Conservation (phyloP, 2,113 vertebrate genomes). For the Thomomys bottae region DNA sequence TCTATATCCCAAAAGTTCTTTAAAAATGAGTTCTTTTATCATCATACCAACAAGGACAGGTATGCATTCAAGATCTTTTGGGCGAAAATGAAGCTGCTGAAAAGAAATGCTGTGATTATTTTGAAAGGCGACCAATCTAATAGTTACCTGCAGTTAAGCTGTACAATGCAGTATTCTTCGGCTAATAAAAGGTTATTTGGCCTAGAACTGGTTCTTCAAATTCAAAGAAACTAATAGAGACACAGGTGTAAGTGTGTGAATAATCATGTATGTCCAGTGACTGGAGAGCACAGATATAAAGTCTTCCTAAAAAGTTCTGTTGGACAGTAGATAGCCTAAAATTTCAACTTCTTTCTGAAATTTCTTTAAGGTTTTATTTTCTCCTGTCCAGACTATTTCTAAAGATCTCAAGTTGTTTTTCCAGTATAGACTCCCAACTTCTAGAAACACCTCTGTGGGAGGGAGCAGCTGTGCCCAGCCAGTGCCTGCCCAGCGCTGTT, state of each 20-base stretch:
- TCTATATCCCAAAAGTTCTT: not conserved
- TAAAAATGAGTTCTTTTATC: conserved; percentile 42
- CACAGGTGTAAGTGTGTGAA: not conserved
- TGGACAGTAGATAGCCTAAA: not conserved
- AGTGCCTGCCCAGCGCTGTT: conserved; percentile 19
- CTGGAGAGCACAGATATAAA: not conserved
- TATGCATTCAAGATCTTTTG: not conserved
- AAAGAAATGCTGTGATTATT: not conserved
- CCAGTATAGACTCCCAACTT: not conserved
- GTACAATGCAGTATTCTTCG: not conserved
- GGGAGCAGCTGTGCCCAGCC: conserved; percentile 35
- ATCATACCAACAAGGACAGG: not conserved
- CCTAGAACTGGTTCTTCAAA: not conserved
- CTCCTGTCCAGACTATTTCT: not conserved
- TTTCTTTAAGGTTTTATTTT: not conserved
- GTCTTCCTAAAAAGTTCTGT: not conserved
- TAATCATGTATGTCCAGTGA: not conserved
- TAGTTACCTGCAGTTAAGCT: not conserved
- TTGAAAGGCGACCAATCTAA: not conserved
- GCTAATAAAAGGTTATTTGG: no score
- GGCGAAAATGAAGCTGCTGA: not conserved
- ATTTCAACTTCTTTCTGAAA: not conserved
- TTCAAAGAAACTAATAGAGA: conserved; percentile 34
- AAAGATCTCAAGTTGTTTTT: not conserved
- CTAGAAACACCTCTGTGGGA: not conserved